Conservation (phyloP, 2,113 vertebrate genomes). For the Amphilophus citrinellus region DNA sequence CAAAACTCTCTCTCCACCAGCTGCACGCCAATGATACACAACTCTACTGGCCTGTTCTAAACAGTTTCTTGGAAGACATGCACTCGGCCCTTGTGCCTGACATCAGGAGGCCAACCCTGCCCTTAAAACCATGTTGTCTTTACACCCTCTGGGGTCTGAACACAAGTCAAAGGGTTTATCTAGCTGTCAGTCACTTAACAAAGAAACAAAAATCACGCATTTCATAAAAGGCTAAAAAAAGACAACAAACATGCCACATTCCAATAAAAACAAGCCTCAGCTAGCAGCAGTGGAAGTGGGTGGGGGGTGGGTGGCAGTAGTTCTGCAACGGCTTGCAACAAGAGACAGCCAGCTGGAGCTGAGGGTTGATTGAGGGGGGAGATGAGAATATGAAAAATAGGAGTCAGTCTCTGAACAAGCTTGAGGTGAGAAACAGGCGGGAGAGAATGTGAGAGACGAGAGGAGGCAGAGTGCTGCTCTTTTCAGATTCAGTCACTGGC, state of each 20-base stretch:
- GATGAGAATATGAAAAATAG: conserved; percentile 8
- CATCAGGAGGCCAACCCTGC: conserved; percentile 36
- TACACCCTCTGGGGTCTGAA: conserved; percentile 26
- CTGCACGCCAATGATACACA: conserved; percentile 73
- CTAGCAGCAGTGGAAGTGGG: conserved; percentile 26
- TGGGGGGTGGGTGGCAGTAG: neutral
- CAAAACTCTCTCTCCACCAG: conserved; percentile 71
- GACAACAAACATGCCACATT: conserved; percentile 62
- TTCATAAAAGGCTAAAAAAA: conserved; percentile 61
- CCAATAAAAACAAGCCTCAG: conserved; percentile 59
- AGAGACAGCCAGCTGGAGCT: conserved; percentile 33
- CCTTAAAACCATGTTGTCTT: conserved; percentile 39
- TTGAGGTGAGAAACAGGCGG: conserved; percentile 1
- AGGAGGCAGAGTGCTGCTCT: neutral
- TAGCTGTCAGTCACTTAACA: conserved; percentile 60
- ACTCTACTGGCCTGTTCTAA: conserved; percentile 58
- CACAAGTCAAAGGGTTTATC: conserved; percentile 50
- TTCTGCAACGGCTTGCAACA: conserved; percentile 8
- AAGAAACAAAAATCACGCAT: conserved; percentile 54
- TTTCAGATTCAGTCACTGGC: conserved; percentile 7
- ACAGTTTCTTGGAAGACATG: conserved; percentile 56
- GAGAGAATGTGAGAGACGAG: neutral
- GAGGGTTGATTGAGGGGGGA: neutral
- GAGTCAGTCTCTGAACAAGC: conserved; percentile 10
- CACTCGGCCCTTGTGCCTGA: conserved; percentile 40